Evolutionary conservation across 1,140 invertebrate genomes (phyloP).

Genomic region (Zaprionus davidi): DNA sequence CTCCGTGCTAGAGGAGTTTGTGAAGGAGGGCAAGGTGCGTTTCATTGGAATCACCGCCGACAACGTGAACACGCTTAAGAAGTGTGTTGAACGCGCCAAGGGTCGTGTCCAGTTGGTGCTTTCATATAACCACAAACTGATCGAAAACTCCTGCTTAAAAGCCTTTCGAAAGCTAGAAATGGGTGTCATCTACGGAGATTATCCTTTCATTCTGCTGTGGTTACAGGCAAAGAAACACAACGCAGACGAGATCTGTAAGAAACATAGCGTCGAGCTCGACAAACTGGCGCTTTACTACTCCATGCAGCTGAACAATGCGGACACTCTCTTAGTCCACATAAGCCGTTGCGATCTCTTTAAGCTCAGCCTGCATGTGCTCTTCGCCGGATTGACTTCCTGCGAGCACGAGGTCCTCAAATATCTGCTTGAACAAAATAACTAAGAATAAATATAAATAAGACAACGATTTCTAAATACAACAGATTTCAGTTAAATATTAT

Average conservation of each 20-base stretch:
- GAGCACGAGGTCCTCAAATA: constrained; percentile 87
- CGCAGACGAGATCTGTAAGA: constrained; percentile 88
- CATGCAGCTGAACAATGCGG: constrained; percentile 86
- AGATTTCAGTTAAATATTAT: no score
- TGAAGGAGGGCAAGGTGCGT: constrained; percentile 90
- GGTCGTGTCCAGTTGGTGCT: constrained; percentile 89
- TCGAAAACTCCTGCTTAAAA: constrained; percentile 91
- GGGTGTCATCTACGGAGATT: constrained; percentile 90
- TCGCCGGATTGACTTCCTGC: constrained; percentile 86
- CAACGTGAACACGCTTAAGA: constrained; percentile 89
- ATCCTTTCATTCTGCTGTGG: no score
- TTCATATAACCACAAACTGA: constrained; percentile 92
- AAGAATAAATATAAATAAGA: no score
- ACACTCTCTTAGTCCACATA: constrained; percentile 89
- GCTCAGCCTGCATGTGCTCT: constrained; percentile 87
- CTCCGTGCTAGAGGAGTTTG: constrained; percentile 90
- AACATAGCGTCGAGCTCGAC: constrained; percentile 88
- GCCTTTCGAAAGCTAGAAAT: constrained; percentile 89
- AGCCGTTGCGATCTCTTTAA: constrained; percentile 87
- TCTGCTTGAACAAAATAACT: constrained; percentile 83
- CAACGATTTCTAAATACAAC: no score
- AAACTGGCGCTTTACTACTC: constrained; percentile 89
- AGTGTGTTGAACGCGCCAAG: constrained; percentile 87
- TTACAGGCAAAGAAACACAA: constrained; percentile 75
- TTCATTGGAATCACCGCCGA: constrained; percentile 96